Evolutionary conservation across 1,140 invertebrate genomes (phyloP), one percentile per base, ranked within the genome.

Genomic region (Leptinotarsa lineolata): DNA sequence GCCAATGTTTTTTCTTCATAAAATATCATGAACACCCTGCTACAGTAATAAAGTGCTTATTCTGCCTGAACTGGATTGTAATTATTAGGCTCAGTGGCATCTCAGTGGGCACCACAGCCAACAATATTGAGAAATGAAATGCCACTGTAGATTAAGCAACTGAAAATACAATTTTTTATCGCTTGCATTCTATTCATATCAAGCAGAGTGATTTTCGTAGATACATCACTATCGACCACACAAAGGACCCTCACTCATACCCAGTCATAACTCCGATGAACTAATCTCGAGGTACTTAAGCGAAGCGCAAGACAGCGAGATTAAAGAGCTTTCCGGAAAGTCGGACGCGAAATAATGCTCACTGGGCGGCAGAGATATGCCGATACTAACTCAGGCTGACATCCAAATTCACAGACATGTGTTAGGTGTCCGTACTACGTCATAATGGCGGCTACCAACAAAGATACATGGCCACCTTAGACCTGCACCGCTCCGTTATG

Each of bases 321-420:
- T 84, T 84, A 84, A 84, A 83, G 80, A 81, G 83, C 82, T 83
- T 83, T 82, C 74, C 75, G 74, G 60, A 76, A 77, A 83, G 82
- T 83, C 79, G 73, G 83, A 83, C 81, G 77, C 79, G 78, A 82
- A 83, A 80, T 84, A 83, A 82, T 82, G 82, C 44, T 77, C 69
- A 75, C 81, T 83, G 81, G 78, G 79, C 79, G 74, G 61, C 69
- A 75, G 82, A 84, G 82, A 84, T 83, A 84, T 83, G 82, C 81
- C 82, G 82, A 83, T 83, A 84, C 77, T 83, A 84, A 84, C 83
- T 83, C 83, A 82, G 80, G 67, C 74, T 81, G 83, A 83, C 83
- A 82, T 69, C 72, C 79, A 82, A 83, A 84, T 83, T 83, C 82
- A 72, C 76, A 79, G 81, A 84, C 83, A 84, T 82, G 82, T 84